Evolutionary conservation across 2,113 vertebrate genomes (phyloP), one percentile per base, ranked within the genome.

Genomic region (Erpornis zantholeuca): DNA sequence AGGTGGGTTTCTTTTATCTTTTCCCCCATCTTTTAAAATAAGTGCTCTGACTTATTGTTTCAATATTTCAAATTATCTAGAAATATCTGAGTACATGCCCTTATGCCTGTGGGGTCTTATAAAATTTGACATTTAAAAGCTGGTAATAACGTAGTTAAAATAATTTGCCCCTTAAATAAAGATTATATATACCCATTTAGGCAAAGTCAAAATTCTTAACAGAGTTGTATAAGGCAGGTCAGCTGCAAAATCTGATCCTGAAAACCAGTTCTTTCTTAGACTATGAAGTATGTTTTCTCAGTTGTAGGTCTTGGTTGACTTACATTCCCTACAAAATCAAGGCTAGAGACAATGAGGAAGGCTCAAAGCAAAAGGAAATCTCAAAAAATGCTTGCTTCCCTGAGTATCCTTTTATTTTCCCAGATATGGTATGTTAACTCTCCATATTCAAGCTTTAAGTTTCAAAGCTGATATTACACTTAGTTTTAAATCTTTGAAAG

Each of bases 171-270:
- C 12, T 80, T 70, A 87, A 52, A 21, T 59, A 66, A 83, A 68
- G 35, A 75, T 56, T 59, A 44, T 7, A 18, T 22, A 70, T 54
- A 77, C 10, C 14, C 42, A 86, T 60, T 78, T 57, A 66, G 45
- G 27, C 15, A 38, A 70, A 86, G 59, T 60, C n/a, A 44, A 53
- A 53, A 57, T 53, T 44, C 25, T 35, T 36, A 45, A 42, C 3
- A 10, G 57, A 53, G 12, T 18, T 85, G 10, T 33, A 33, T 25
- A 57, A 52, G 17, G 16, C 23, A 82, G 0, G 0, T 40, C 16
- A 66, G 22, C 10, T 29, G 8, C 56, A 61, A 85, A 44, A 85
- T 35, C 22, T 40, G 31, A 75, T 47, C 19, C 20, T 44, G 16
- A 56, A 21, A 77, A 65, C 27, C 23, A 56, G 27, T 33, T 93